Evolutionary conservation across 2,888 invertebrate genomes (phyloP), one percentile per base, ranked within the genome.

Genomic region (Lepidochrysops patricia): DNA sequence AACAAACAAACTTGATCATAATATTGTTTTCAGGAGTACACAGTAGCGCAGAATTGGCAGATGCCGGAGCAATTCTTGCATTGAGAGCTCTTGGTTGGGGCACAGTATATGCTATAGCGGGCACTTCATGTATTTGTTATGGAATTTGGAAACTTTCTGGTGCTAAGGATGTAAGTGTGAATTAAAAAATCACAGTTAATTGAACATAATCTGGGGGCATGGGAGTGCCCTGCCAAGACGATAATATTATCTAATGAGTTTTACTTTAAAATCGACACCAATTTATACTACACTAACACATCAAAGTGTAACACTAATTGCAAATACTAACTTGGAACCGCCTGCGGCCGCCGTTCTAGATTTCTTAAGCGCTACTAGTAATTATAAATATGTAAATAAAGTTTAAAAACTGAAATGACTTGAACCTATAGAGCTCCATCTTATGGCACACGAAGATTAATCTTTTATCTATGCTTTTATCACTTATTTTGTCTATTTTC

Each of bases 81-180:
- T 66, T 95, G 58, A 90, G 96, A 74, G 98, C 98, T 0, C 87
- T 98, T 0, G 95, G 94, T 5, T 95, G 96, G 94, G 98, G 97
- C 2, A 94, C 96, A 0, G 66, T 97, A 0, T 97, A 95, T 82
- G 96, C 98, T 0, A 84, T 97, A n/a, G 88, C 94, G 34, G 97
- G 97, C 0, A 96, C 97, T 60, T 92, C 96, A 6, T 79, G 94
- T 57, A 79, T 98, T 58, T 96, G 94, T 75, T 96, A 93, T 80
- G 92, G 93, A 9, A 91, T 97, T 62, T 98, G 97, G 96, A 97
- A 97, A 82, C 73, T 97, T 12, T 94, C 97, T 43, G 97, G 97
- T 60, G 97, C 96, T 25, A 91, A 92, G 72, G 92, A 94, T 90
- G 96, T 96, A 89, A 91, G 91, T 84, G 2, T n/a, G 9, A 19